Percentiles rank a stretch among this genome's conserved stretches.
Conservation (phyloP, 2,888 invertebrate genomes). For the Sesamia inferens region DNA sequence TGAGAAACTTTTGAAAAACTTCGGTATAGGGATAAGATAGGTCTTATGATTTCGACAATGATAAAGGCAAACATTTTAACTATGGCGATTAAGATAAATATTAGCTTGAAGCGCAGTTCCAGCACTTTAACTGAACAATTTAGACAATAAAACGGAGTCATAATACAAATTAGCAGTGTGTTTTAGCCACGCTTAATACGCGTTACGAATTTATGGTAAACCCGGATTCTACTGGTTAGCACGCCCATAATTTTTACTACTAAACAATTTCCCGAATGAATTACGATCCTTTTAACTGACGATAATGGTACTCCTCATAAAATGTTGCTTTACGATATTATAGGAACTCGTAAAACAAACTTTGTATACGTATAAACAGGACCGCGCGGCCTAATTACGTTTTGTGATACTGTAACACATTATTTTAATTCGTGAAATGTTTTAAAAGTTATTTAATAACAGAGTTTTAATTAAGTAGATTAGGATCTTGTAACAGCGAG, state of each 20-base stretch:
- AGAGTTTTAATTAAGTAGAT: conserved; percentile 53
- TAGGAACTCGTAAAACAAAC: conserved; percentile 64
- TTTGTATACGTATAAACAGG: conserved; percentile 61
- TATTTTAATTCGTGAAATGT: conserved; percentile 47
- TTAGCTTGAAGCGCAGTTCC: conserved; percentile 12
- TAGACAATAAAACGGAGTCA: conserved; percentile 31
- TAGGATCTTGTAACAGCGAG: conserved; percentile 28
- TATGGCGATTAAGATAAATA: conserved; percentile 1
- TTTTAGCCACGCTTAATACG: conserved; percentile 27
- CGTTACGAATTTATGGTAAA: conserved; percentile 44
- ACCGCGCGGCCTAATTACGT: conserved; percentile 57
- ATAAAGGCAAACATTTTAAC: neutral
- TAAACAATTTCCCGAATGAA: conserved; percentile 61
- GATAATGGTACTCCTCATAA: conserved; percentile 62
- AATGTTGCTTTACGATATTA: conserved; percentile 62
- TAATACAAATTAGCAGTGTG: conserved; percentile 44
- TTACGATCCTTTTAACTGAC: conserved; percentile 61
- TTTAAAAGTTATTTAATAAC: conserved; percentile 34
- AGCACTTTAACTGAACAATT: conserved; percentile 19
- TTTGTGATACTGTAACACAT: conserved; percentile 52
- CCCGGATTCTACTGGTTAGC: conserved; percentile 41
- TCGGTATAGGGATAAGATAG: too few relatives aligned
- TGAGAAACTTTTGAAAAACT: too few relatives aligned
- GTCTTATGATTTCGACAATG: neutral
- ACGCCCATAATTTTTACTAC: conserved; percentile 51